Evolutionary conservation across 1,140 invertebrate species (phyloP), one percentile per base, ranked within the genome.

Genomic region (Grapholita molesta): DNA sequence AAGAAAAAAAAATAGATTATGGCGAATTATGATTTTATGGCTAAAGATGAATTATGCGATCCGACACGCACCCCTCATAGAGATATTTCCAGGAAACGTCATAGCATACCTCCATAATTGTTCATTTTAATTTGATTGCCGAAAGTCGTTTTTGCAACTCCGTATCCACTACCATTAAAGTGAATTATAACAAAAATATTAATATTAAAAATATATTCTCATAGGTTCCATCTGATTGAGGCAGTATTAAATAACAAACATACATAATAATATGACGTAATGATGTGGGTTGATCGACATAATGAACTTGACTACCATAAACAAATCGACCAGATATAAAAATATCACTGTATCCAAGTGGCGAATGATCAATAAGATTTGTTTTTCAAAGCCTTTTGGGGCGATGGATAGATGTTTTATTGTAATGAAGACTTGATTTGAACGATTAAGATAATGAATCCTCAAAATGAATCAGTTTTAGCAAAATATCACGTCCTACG

Each of bases 241-340:
- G 30, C 15, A 5, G 55, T 6, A 25, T n/a, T 8, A 61, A 61
- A 61, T 28, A 61, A 61, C 24, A 61, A 28, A 61, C n/a, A 57
- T 57, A 61, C 25, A 28, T 28, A n/a, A n/a, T n/a, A n/a, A n/a
- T n/a, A 61, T 61, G 24, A 61, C 55, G 55, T 61, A 61, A 61
- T 61, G 28, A 61, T 61, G 55, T 61, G 55, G 55, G 55, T 9
- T 61, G 55, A 61, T 61, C n/a, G 55, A 28, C 55, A 28, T 61
- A 61, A 61, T 61, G n/a, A 61, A 32, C 6, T n/a, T n/a, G n/a
- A n/a, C n/a, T n/a, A 61, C 25, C 55, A 32, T 61, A 61, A 61
- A 11, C 42, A 48, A n/a, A 61, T 61, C 28, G 55, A 61, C 18
- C 12, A 7, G 55, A 57, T 28, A 57, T n/a, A 15, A 61, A 61